Base-by-base conservation (phyloP, 2,888 invertebrate genomes). In the Parelbella ahira region DNA sequence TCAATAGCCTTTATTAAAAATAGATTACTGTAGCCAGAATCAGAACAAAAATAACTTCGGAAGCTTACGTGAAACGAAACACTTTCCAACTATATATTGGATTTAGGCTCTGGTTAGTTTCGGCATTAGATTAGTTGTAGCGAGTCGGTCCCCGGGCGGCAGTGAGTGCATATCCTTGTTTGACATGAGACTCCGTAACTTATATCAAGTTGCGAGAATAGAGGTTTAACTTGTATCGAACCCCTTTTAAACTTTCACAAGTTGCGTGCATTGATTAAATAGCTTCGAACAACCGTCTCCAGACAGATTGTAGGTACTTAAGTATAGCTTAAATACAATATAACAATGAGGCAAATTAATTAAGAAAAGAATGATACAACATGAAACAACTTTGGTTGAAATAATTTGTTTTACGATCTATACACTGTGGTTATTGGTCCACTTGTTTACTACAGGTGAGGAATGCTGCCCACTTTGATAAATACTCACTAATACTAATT, bases 151-250 rank as follows among this genome's bases (percentile, higher is more conserved):
- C 60, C 67, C 27, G 37, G 9, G 32, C 19, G 34, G 42, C 45
- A 37, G 54, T 70, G 71, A 86, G 86, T 84, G 86, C 84, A 82
- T 76, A 82, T 76, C 76, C 83, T 58, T 84, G 84, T 86, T 76
- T 77, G 77, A 82, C 80, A 77, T 64, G 68, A 75, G 69, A 67
- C 75, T 66, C 63, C 45, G 58, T 74, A 82, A 83, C 80, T 83
- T 81, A 72, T 68, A 69, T 60, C 61, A 61, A 67, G 65, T 68
- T 69, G 10, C 10, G 42, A 34, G 58, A 55, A 53, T 57, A 60
- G 62, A 60, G 68, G 69, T 61, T 68, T 21, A 49, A 47, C 32
- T 70, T 58, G 46, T 45, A 53, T 47, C 43, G 56, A 50, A 61
- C 58, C 64, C 71, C 63, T 65, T 62, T 42, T 34, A 28, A 42